These are phyloP conservation scores for Otolemur garnettii DNA, from an alignment of 2,113 vertebrate species.

Conservation along the genomic window DNA sequence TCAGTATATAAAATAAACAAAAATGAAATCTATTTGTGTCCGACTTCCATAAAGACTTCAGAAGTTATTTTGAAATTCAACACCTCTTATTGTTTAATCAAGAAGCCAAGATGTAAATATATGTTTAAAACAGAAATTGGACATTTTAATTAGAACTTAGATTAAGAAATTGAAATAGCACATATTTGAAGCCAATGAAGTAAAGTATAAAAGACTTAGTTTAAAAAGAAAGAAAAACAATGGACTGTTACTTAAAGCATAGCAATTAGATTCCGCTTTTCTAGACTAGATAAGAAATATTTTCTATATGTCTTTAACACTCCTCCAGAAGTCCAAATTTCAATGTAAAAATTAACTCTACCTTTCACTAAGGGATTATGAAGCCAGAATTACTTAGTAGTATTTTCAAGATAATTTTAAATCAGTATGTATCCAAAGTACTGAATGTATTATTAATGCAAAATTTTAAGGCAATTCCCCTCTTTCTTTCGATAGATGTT, in stretches of 20 bases:
- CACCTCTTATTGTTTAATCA: not conserved
- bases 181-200: not conserved
- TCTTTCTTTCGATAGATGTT: not conserved
- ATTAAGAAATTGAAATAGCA: constrained; percentile 20
- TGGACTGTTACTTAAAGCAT: not conserved
- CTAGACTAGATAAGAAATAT: not conserved
- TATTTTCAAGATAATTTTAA: not conserved
- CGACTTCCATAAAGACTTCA: not conserved
- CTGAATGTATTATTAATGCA: not conserved
- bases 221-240: not conserved
- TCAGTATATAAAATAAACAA: not conserved
- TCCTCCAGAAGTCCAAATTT: not conserved
- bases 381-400: not conserved
- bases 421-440: not conserved
- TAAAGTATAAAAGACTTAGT: not conserved
- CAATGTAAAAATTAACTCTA: not conserved
- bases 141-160: not conserved
- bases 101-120: constrained; percentile 14
- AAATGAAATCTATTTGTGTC: not conserved
- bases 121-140: constrained; percentile 41
- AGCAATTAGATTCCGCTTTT: constrained; percentile 11
- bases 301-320: not conserved
- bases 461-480: not conserved
- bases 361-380: not conserved
- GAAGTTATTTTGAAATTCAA: constrained; percentile 9